These are phyloP conservation scores for Pelecanus crispus DNA, from an alignment of 2,113 vertebrate species.

Conservation along the genomic window DNA sequence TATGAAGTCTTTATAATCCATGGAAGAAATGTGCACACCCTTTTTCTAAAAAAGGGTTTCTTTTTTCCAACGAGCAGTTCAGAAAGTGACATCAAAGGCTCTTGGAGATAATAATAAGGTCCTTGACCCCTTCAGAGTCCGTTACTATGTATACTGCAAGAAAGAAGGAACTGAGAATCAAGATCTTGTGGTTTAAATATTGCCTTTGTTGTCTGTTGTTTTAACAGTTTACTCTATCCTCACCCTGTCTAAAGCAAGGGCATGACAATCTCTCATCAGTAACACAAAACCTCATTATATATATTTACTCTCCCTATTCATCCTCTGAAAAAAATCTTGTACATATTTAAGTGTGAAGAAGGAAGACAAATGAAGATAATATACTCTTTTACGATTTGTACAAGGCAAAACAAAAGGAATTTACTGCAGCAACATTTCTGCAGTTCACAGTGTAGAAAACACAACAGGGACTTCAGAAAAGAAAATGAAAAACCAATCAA, in stretches of 20 bases:
- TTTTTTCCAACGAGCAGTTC: background rate
- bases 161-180: background rate
- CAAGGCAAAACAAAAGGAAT: conserved; percentile 13
- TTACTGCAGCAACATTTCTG: background rate
- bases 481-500: background rate
- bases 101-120: background rate
- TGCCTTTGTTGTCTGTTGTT: background rate
- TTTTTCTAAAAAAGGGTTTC: background rate
- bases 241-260: background rate
- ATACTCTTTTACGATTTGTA: background rate
- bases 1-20: background rate
- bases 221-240: background rate
- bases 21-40: background rate
- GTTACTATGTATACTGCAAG: background rate
- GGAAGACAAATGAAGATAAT: conserved; percentile 53
- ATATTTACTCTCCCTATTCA: background rate
- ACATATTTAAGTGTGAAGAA: conserved; percentile 21
- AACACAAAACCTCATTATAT: background rate
- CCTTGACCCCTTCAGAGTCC: background rate
- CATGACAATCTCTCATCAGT: conserved; percentile 27
- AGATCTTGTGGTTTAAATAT: background rate
- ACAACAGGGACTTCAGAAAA: background rate
- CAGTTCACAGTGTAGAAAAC: background rate
- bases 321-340: background rate
- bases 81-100: background rate